Evolutionary conservation across 2,888 invertebrate species (phyloP).

Genomic region (Thalpophila matura): DNA sequence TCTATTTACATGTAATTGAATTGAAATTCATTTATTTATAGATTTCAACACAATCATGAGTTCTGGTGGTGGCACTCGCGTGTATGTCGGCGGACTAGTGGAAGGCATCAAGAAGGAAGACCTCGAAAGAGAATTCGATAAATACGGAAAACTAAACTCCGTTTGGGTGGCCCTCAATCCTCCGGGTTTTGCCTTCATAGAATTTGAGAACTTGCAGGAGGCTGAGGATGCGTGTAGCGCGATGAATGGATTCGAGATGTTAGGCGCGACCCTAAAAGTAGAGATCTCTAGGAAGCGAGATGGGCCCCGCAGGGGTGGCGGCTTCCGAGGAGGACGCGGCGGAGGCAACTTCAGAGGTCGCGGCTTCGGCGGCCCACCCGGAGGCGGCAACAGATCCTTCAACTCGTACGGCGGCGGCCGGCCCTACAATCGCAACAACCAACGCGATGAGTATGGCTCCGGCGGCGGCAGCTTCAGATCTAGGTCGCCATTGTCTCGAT

Average conservation of each 20-base stretch:
- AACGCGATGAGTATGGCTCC: constrained; percentile 83
- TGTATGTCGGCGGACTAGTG: constrained; percentile 97
- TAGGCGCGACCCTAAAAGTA: constrained; percentile 96
- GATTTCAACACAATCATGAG: constrained; percentile 81
- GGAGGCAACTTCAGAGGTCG: constrained; percentile 87
- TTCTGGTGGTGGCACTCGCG: constrained; percentile 93
- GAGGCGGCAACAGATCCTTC: constrained; percentile 89
- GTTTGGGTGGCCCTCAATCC: constrained; percentile 98
- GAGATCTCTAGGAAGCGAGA: constrained; percentile 96
- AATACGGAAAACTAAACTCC: constrained; percentile 97
- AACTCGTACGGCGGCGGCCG: constrained; percentile 90
- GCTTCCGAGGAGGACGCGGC: constrained; percentile 90
- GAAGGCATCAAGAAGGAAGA: constrained; percentile 98
- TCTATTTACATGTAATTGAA: constrained; percentile 40
- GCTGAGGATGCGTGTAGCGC: constrained; percentile 97
- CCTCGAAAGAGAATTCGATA: constrained; percentile 97
- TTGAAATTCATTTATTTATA: constrained; percentile 64
- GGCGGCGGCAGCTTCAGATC: constrained; percentile 90
- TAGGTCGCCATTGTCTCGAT: constrained; percentile 87
- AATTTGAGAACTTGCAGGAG: constrained; percentile 96
- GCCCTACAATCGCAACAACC: constrained; percentile 81
- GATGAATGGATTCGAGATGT: constrained; percentile 96
- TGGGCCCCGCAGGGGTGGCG: constrained; percentile 92
- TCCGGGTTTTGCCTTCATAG: constrained; percentile 98
- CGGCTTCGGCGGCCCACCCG: constrained; percentile 86